phyloP scores from a whole-genome alignment of 1,140 invertebrate genomes.

The Rhopalosiphum maidis region DNA sequence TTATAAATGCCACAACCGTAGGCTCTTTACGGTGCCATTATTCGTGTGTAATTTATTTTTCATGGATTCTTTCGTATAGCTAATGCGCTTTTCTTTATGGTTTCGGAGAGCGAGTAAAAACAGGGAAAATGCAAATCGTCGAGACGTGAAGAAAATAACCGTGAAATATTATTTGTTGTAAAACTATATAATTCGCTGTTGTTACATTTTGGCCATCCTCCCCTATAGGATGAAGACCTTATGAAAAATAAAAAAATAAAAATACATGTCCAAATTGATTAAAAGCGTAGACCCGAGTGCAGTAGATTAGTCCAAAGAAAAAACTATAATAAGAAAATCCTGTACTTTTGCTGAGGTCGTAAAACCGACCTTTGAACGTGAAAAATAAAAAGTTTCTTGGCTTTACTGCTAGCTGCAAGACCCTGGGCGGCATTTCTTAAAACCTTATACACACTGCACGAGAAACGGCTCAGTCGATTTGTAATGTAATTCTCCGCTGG shows the following conservation, averaged over 20 bases:
- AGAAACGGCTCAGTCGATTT: conserved; percentile 52
- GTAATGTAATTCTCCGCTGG: conserved; percentile 49
- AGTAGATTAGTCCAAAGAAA: conserved; percentile 14
- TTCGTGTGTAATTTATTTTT: conserved; percentile 54
- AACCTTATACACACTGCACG: conserved; percentile 41
- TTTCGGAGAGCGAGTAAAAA: conserved; percentile 19
- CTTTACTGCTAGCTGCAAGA: conserved; percentile 4
- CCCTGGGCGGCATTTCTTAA: conserved; percentile 27
- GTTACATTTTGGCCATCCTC: background rate
- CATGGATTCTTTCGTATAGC: conserved; percentile 48
- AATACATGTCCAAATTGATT: conserved; percentile 49
- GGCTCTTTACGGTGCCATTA: conserved; percentile 49
- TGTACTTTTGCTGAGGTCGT: conserved; percentile 38
- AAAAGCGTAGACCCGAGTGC: conserved; percentile 42
- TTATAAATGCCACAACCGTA: conserved; percentile 47
- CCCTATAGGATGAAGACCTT: background rate
- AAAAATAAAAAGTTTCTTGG: conserved; percentile 56
- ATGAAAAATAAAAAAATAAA: conserved; percentile 24
- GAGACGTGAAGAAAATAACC: conserved; percentile 48
- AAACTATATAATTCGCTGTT: conserved; percentile 45
- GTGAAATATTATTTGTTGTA: conserved; percentile 54
- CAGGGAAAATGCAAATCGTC: conserved; percentile 50
- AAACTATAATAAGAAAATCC: conserved; percentile 53
- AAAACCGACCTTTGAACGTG: conserved; percentile 57
- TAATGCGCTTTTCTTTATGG: conserved; percentile 46